Evolutionary conservation across 2,888 invertebrate species (phyloP), one percentile per base, ranked within the genome.

Genomic region (Mythimna pallens): DNA sequence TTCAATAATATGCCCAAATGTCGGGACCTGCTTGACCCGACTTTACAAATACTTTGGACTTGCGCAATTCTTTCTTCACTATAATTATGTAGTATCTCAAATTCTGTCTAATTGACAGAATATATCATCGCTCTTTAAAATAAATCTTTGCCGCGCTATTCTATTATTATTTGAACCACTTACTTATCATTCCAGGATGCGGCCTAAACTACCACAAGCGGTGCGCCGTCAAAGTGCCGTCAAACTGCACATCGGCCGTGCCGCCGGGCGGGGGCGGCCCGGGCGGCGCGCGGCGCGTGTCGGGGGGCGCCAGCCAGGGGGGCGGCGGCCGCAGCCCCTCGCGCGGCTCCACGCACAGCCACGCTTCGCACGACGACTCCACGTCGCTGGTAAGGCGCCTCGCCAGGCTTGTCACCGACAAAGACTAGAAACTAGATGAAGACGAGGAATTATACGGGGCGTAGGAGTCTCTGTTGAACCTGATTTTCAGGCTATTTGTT

Each of bases 201-300:
- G 98, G 99, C 20, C 97, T 99, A 91, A 99, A 99, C 96, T 99
- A 99, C 96, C 99, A 99, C 97, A 99, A 99, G 94, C 97, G 99
- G 65, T 99, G 98, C 94, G 98, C 98, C 63, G 98, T 99, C 83
- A 99, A 99, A 96, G 99, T 99, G 82, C 99, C 99, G 65, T 99
- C 99, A 92, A 99, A 99, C 97, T 99, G 99, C 96, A 91, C 70
- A 88, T 92, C 73, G 85, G 83, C 85, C 40, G 77, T 79, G 70
- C 62, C 78, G 57, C 78, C 77, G 76, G 75, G 73, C 71, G 80
- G 68, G 43, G 96, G 52, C 89, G 0, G 71, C 14, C n/a, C 1
- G 34, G n/a, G 95, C 59, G 93, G 83, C 55, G 73, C 70, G 63
- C 91, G 92, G 34, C 90, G 92, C 40, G 78, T 86, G 67, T 89